Conservation (phyloP, 2,113 vertebrate species). For the Monopterus albus region DNA sequence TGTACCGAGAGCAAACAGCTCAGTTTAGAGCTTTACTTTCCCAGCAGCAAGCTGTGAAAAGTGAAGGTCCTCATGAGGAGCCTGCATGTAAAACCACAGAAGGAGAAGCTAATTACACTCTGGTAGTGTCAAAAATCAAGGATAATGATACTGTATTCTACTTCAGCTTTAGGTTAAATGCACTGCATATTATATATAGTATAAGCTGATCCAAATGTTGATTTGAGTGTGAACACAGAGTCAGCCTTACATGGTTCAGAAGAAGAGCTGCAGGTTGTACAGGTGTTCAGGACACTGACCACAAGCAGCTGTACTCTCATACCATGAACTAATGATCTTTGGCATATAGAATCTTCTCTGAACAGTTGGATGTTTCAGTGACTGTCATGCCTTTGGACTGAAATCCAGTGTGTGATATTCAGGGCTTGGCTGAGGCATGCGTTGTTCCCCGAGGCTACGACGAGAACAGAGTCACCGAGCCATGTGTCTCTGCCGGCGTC, state of each 20-base stretch:
- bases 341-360: background rate
- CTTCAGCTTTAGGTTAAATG: too few species aligned
- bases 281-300: too few species aligned
- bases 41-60: too few species aligned
- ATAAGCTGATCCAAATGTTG: background rate
- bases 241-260: too few species aligned
- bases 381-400: background rate
- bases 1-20: background rate
- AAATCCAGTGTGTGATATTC: background rate
- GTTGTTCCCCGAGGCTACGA: constrained; percentile 24
- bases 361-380: background rate
- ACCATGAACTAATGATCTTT: too few species aligned
- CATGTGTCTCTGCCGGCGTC: constrained; percentile 48
- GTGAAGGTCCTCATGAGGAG: background rate
- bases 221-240: too few species aligned
- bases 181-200: too few species aligned
- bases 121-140: background rate
- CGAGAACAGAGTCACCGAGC: constrained; percentile 44
- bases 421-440: constrained; percentile 15
- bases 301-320: too few species aligned
- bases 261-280: too few species aligned
- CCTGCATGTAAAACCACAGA: background rate
- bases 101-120: background rate
- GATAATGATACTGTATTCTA: too few species aligned
- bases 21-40: background rate